Conservation (phyloP, 2,797 vertebrate species). For the Chlorospingus flavigularis region DNA sequence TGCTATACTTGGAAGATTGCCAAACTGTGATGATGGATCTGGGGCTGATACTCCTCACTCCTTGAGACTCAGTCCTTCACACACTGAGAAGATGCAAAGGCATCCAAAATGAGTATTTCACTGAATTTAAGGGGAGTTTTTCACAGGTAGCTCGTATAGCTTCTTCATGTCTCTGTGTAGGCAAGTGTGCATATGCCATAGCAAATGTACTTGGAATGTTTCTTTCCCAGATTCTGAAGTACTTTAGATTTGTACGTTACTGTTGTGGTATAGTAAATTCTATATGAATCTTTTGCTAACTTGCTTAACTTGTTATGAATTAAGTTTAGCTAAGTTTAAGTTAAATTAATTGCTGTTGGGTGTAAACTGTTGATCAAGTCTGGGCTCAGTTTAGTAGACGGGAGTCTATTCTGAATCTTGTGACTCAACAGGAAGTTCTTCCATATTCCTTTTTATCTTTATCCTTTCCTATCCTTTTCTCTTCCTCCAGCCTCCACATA, state of each 20-base stretch:
- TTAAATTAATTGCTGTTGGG: not conserved
- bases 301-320: not conserved
- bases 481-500: not conserved
- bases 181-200: not conserved
- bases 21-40: rapidly evolving
- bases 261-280: not conserved
- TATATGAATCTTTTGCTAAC: not conserved
- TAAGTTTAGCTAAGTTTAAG: not conserved
- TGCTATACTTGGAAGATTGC: not conserved
- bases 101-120: not conserved
- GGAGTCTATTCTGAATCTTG: not conserved
- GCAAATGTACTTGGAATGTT: not conserved
- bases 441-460: not conserved
- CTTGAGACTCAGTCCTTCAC: not conserved
- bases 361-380: not conserved
- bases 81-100: not conserved
- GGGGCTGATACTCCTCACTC: not conserved
- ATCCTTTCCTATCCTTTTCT: not conserved
- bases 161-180: not conserved
- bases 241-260: not conserved
- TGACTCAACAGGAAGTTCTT: not conserved
- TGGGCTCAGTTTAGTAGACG: rapidly evolving
- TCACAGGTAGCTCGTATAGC: not conserved
- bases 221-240: not conserved
- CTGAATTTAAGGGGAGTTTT: not conserved